These are phyloP conservation scores for Emydoidea blandingii DNA, from an alignment of 2,797 vertebrate genomes.

Conservation along the genomic window DNA sequence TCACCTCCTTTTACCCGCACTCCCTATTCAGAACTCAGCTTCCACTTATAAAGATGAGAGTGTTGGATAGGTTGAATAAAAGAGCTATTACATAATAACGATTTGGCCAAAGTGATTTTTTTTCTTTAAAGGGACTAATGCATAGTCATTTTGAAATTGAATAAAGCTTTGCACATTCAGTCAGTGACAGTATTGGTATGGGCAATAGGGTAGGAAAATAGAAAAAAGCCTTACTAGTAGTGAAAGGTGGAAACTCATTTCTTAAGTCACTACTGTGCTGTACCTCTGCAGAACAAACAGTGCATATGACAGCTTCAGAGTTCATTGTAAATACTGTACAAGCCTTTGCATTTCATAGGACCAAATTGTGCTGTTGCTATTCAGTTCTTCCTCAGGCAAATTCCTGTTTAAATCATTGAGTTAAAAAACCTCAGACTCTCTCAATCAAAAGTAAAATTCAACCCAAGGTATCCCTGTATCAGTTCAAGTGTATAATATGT, in stretches of 20 bases:
- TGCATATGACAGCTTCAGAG: background rate
- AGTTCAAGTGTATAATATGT: background rate
- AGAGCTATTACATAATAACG: background rate
- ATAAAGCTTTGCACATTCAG: background rate
- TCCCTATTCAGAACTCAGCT: background rate
- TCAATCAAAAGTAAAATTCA: constrained; percentile 5
- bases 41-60: fast-evolving
- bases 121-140: background rate
- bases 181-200: background rate
- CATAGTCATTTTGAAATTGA: background rate
- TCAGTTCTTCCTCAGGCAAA: constrained; percentile 18
- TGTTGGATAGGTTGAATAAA: background rate
- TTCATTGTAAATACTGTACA: background rate
- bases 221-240: background rate
- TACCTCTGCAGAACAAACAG: background rate
- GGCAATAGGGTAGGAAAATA: background rate
- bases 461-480: background rate
- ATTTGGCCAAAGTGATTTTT: background rate
- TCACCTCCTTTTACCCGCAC: background rate
- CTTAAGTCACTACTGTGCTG: background rate
- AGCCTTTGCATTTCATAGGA: background rate
- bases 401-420: background rate
- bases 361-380: background rate
- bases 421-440: background rate
- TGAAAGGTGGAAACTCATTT: background rate